Evolutionary conservation across 2,113 vertebrate species (phyloP).

Genomic region (Plecotus auritus): DNA sequence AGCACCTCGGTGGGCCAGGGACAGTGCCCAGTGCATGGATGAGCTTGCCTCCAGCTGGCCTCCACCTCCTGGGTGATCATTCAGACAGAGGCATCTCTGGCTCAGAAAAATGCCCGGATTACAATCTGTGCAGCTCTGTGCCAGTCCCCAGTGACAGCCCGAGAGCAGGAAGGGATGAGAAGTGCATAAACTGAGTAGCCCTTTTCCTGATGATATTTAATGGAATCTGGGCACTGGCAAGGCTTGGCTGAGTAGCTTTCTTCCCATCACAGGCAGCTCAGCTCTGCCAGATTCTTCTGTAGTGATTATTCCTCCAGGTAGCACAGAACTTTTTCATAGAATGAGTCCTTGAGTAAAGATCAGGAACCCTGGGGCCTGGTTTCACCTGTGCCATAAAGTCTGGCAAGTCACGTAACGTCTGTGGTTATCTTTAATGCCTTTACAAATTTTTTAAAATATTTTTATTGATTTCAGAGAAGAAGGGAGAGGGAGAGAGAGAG

Average conservation of each 20-base stretch:
- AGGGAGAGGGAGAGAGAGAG: too few species aligned
- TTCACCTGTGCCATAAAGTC: neutral
- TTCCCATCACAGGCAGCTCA: neutral
- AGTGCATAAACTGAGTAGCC: neutral
- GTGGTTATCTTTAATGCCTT: neutral
- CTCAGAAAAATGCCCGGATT: neutral
- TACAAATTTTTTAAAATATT: neutral
- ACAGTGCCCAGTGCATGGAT: neutral
- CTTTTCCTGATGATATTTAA: neutral
- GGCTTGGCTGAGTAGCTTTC: neutral
- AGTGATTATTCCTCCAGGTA: slow-evolving; percentile 7
- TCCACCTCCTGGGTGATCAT: neutral
- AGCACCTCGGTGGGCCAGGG: neutral
- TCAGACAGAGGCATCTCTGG: neutral
- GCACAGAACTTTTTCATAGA: neutral
- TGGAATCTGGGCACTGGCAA: neutral
- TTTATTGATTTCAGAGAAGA: too few species aligned
- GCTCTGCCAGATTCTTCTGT: neutral
- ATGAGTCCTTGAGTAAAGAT: neutral
- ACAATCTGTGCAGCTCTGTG: neutral
- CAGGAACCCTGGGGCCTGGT: neutral
- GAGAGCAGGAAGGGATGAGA: neutral
- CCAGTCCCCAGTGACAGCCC: neutral
- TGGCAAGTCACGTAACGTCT: neutral
- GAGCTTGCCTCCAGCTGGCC: neutral